Evolutionary conservation across 2,113 vertebrate species (phyloP).

Genomic region (Hucho hucho): DNA sequence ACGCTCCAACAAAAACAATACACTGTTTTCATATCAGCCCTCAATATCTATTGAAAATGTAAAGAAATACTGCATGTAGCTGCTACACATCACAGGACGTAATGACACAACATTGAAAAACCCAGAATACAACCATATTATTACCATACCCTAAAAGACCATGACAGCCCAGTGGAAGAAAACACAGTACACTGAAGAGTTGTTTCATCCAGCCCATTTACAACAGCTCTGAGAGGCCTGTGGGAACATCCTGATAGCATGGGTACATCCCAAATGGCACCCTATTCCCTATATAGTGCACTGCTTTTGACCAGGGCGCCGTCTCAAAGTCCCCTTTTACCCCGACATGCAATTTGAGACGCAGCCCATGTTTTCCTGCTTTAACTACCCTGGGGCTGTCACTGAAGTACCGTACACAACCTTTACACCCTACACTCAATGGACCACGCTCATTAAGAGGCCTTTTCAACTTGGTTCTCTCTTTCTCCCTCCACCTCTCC

Average conservation of each 20-base stretch:
- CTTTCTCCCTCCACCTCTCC: slow-evolving; percentile 4
- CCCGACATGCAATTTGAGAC: too few species aligned
- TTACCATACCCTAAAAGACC: background rate
- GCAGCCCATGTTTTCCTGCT: slow-evolving; percentile 42
- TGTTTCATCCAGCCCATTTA: slow-evolving; percentile 29
- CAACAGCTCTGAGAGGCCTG: slow-evolving; percentile 53
- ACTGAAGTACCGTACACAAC: slow-evolving; percentile 34
- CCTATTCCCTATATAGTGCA: too few species aligned
- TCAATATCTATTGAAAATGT: background rate
- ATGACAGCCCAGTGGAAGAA: background rate
- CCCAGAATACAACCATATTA: background rate
- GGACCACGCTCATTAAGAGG: slow-evolving; percentile 39
- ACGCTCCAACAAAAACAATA: slow-evolving; percentile 18
- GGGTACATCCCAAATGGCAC: slow-evolving; percentile 17
- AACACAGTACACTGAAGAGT: slow-evolving; percentile 2
- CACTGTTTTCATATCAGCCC: slow-evolving; percentile 5
- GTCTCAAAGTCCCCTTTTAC: too few species aligned
- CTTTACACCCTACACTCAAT: slow-evolving; percentile 42
- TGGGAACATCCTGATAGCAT: slow-evolving; percentile 13
- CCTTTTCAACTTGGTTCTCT: slow-evolving; percentile 59
- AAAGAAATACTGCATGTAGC: background rate
- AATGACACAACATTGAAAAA: background rate
- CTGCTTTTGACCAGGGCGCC: too few species aligned
- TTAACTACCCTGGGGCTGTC: slow-evolving; percentile 28
- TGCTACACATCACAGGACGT: background rate